These are phyloP conservation scores for Dromococcyx pavoninus DNA, from an alignment of 2,797 vertebrate species.

Conservation along the genomic window DNA sequence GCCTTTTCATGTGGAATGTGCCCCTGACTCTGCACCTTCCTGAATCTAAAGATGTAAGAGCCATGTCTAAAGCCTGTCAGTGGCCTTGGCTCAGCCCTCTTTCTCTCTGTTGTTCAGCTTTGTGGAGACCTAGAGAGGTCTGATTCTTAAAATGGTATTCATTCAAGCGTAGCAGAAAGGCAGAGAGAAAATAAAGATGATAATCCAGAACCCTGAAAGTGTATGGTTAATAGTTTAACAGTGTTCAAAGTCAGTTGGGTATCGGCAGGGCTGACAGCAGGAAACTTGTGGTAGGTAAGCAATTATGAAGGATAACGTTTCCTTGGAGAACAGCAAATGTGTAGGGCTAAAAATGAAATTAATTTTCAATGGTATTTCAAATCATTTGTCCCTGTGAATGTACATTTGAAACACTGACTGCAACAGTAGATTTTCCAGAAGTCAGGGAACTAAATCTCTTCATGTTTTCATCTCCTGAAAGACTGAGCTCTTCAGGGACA, in stretches of 20 bases:
- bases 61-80: rapidly evolving
- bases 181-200: not conserved
- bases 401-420: not conserved
- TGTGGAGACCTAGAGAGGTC: not conserved
- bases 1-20: not conserved
- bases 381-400: not conserved
- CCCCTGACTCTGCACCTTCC: not conserved
- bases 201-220: not conserved
- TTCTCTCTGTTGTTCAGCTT: not conserved
- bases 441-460: not conserved
- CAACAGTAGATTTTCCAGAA: not conserved
- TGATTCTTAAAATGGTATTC: not conserved
- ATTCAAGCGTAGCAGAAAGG: not conserved
- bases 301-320: not conserved
- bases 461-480: not conserved
- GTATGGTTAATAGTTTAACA: not conserved
- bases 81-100: not conserved
- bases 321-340: not conserved
- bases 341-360: not conserved
- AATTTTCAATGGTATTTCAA: not conserved
- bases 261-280: not conserved
- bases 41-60: not conserved
- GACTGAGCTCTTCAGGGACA: not conserved
- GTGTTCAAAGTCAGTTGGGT: not conserved
- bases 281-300: not conserved